A percentile compares a stretch with the other conserved stretches of the same genome.
These are phyloP conservation scores for Deilephila porcellus DNA, from an alignment of 2,888 invertebrate species.

Conservation along the genomic window DNA sequence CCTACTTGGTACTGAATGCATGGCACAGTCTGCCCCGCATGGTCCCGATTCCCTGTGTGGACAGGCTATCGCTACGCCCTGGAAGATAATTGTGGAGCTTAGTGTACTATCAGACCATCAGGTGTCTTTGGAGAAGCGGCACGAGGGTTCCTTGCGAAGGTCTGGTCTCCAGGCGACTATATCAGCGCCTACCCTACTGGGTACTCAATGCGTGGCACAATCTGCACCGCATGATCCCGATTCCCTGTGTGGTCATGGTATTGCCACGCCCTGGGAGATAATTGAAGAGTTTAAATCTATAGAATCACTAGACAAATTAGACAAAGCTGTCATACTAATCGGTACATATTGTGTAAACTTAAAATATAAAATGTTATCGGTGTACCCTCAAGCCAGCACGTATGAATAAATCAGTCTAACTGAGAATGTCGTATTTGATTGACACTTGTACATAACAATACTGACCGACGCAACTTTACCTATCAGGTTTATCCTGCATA, in stretches of 20 bases:
- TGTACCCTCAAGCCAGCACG: too few relatives aligned
- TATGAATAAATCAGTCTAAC: too few relatives aligned
- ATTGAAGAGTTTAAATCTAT: not conserved
- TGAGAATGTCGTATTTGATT: too few relatives aligned
- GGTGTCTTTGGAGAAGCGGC: conserved; percentile 60
- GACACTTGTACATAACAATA: too few relatives aligned
- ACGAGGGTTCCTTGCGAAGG: conserved; percentile 56
- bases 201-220: conserved; percentile 51
- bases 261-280: conserved; percentile 45
- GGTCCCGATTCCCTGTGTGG: conserved; percentile 52
- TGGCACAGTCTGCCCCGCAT: conserved; percentile 61
- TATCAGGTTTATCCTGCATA: too few relatives aligned
- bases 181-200: conserved; percentile 47
- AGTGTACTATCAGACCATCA: too few relatives aligned
- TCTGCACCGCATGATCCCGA: conserved; percentile 56
- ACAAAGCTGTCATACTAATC: too few relatives aligned
- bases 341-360: too few relatives aligned
- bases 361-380: too few relatives aligned
- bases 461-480: too few relatives aligned
- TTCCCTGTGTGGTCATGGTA: conserved; percentile 55
- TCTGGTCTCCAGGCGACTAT: conserved; percentile 50
- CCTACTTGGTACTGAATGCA: conserved; percentile 44
- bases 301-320: too few relatives aligned
- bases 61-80: conserved; percentile 52
- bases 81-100: not conserved